Evolutionary conservation across 2,113 vertebrate species (phyloP).

Genomic region (Calyptomena viridis): DNA sequence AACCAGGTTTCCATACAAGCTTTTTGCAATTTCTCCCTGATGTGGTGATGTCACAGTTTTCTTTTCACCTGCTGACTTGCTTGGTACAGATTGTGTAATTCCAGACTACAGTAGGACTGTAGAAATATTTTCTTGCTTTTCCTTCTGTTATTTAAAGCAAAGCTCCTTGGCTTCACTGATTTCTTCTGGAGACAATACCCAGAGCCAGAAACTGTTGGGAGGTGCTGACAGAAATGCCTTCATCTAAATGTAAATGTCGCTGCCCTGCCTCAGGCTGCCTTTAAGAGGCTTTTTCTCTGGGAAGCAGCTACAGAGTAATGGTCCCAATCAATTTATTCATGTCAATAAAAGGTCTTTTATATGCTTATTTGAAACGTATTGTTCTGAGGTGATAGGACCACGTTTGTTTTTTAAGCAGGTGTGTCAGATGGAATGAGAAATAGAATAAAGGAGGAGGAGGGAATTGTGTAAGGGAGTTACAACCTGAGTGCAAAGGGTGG

Average conservation of each 20-base stretch:
- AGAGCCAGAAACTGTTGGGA: background rate
- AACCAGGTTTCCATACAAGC: background rate
- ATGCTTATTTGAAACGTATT: conserved; percentile 27
- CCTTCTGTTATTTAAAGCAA: background rate
- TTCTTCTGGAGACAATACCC: background rate
- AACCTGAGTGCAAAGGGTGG: background rate
- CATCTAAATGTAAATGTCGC: conserved; percentile 68
- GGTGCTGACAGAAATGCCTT: conserved; percentile 39
- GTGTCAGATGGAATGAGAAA: background rate
- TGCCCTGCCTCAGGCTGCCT: conserved; percentile 25
- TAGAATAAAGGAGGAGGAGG: background rate
- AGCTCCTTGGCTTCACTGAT: background rate
- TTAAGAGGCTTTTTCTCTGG: conserved; percentile 3
- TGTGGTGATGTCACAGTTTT: background rate
- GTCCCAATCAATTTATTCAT: conserved; percentile 43
- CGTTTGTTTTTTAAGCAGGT: background rate
- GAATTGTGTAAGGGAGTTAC: background rate
- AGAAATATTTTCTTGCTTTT: background rate
- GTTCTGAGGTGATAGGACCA: background rate
- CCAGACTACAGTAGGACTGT: background rate
- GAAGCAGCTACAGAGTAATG: conserved; percentile 37
- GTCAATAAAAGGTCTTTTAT: conserved; percentile 27
- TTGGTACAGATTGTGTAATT: background rate
- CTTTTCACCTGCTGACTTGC: background rate
- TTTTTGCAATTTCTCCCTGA: background rate